Evolutionary conservation across 2,888 invertebrate species (phyloP).

Genomic region (Nymphalis polychloros): DNA sequence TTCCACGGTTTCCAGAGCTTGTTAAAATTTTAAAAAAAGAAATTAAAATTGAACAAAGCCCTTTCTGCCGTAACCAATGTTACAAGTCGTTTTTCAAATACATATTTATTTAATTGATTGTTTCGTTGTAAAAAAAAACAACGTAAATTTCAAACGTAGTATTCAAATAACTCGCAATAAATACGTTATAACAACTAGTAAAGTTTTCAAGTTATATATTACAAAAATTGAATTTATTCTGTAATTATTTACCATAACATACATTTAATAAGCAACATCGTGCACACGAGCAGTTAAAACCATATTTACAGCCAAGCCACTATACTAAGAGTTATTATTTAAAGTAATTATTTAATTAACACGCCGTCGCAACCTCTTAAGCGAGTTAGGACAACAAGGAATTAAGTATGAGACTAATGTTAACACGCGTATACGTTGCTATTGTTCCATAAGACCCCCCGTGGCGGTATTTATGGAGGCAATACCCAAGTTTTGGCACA

Average conservation of each 20-base stretch:
- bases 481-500: constrained; percentile 75
- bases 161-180: too few relatives aligned
- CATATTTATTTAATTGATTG: background rate
- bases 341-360: constrained; percentile 82
- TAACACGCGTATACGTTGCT: constrained; percentile 77
- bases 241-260: constrained; percentile 18
- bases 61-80: background rate
- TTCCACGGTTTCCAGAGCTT: background rate
- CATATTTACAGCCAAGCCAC: constrained; percentile 21
- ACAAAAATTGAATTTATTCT: background rate
- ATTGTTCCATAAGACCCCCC: constrained; percentile 71
- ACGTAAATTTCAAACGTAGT: background rate
- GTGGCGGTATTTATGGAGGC: constrained; percentile 75
- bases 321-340: constrained; percentile 61
- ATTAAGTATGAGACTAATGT: constrained; percentile 79
- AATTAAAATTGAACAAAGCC: background rate
- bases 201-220: too few relatives aligned
- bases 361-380: constrained; percentile 78
- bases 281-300: constrained; percentile 9
- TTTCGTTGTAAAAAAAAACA: background rate
- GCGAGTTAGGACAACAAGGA: constrained; percentile 78
- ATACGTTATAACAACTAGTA: too few relatives aligned
- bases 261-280: constrained; percentile 15
- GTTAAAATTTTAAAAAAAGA: background rate
- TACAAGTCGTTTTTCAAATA: background rate